Evolutionary conservation across 1,140 invertebrate species (phyloP).

Genomic region (Pseudomyrmex flavicornis): DNA sequence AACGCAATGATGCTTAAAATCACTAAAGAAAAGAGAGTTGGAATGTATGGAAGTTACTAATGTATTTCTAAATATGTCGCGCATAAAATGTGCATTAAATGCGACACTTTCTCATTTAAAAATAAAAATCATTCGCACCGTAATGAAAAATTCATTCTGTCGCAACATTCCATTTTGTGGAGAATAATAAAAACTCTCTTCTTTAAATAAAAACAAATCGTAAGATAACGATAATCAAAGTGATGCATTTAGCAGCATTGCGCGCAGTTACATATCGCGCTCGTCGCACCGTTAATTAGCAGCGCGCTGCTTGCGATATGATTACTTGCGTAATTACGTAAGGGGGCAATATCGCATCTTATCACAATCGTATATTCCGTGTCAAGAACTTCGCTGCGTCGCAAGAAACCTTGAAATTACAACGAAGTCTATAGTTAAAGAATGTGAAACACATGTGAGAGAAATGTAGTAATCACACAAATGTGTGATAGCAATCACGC

Average conservation of each 20-base stretch:
- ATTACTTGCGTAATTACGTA: slow-evolving; percentile 48
- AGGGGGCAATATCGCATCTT: slow-evolving; percentile 39
- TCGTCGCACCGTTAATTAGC: slow-evolving; percentile 10
- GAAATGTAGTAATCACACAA: neutral
- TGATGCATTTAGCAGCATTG: neutral
- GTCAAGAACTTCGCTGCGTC: neutral
- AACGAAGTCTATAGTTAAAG: neutral
- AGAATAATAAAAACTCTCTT: neutral
- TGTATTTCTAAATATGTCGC: neutral
- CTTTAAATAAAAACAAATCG: slow-evolving; percentile 3
- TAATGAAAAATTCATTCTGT: neutral
- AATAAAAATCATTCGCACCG: neutral
- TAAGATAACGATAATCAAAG: neutral
- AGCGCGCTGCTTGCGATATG: slow-evolving; percentile 10
- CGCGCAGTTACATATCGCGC: neutral
- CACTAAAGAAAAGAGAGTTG: neutral
- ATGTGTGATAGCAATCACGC: neutral
- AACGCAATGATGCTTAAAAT: neutral
- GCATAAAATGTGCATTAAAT: too few species aligned
- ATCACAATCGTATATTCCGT: neutral
- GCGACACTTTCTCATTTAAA: neutral
- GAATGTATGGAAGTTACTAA: neutral
- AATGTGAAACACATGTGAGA: neutral
- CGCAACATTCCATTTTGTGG: neutral
- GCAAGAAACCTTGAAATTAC: neutral